phyloP scores from a whole-genome alignment of 2,797 vertebrate species.

The Eutrigla gurnardus region DNA sequence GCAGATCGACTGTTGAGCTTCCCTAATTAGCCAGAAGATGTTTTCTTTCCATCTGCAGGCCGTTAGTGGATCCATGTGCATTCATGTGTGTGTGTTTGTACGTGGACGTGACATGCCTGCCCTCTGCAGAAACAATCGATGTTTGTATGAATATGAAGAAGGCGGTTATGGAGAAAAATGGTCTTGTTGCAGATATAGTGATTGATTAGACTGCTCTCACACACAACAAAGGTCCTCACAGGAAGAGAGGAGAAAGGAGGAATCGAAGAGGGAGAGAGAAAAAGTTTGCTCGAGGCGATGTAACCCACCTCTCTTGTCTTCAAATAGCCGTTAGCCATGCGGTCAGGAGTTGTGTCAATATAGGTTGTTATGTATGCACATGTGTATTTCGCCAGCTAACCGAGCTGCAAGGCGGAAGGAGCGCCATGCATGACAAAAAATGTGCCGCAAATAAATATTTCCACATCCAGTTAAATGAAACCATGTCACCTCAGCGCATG shows the following conservation, averaged over 20 bases:
- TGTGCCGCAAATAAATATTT: constrained; percentile 49
- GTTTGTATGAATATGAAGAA: constrained; percentile 71
- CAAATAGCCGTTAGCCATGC: constrained; percentile 57
- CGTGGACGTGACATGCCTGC: constrained; percentile 43
- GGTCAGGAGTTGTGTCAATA: constrained; percentile 47
- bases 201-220: constrained; percentile 66
- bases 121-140: constrained; percentile 70
- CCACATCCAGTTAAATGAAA: constrained; percentile 16
- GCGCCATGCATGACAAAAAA: constrained; percentile 29
- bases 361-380: constrained; percentile 38
- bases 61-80: constrained; percentile 20
- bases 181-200: constrained; percentile 61
- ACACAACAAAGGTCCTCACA: constrained; percentile 33
- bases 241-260: constrained; percentile 7
- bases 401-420: constrained; percentile 7
- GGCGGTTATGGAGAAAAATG: constrained; percentile 55
- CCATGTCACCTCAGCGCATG: constrained; percentile 27
- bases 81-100: constrained; percentile 23
- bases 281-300: constrained; percentile 65
- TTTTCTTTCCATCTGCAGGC: constrained; percentile 48
- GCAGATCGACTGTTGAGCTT: constrained; percentile 51
- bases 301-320: constrained; percentile 61
- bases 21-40: constrained; percentile 63
- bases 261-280: not conserved
- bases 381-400: not conserved